Evolutionary conservation across 2,888 invertebrate genomes (phyloP), one percentile per base, ranked within the genome.

Genomic region (Epirrhoe tristata): DNA sequence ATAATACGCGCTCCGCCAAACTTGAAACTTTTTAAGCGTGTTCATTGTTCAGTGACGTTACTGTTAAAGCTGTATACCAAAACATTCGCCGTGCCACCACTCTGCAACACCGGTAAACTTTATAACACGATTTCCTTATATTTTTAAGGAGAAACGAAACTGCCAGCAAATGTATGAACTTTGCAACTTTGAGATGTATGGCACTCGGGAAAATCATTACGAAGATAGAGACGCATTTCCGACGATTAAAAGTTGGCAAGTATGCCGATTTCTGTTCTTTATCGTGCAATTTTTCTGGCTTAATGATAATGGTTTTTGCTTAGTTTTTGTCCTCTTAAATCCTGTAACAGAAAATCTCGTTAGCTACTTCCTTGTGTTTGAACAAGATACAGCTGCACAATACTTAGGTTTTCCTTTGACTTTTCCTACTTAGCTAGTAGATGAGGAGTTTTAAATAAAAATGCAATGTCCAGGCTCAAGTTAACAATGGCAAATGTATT

Each of bases 71-170:
- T 32, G 58, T 31, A 43, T 52, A 32, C 7, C 46, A 6, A 52
- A 52, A 31, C 55, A 16, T 48, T 36, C 36, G 17, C 43, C 58
- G 64, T 64, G 68, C 64, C 39, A 59, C 56, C 72, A 73, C 70
- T 70, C 66, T 54, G 62, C 63, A 64, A 69, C 68, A 64, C 69
- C 61, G 34, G 61, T 68, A 64, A 78, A 81, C 73, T 79, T 80
- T 77, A 72, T 75, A 75, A 79, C 74, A 53, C 63, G 63, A 77
- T 79, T 77, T 74, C 70, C 71, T 71, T 75, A 74, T 70, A 73
- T 73, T 77, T 74, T 73, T 66, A 74, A 73, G 58, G 53, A 43
- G 62, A 59, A 56, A 52, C 58, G 65, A 72, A 59, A 58, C 51
- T 56, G 56, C 24, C 46, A 52, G 57, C 54, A 62, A 65, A 67